Evolutionary conservation across 2,888 invertebrate genomes (phyloP).

Genomic region (Falcaria lacertinaria): DNA sequence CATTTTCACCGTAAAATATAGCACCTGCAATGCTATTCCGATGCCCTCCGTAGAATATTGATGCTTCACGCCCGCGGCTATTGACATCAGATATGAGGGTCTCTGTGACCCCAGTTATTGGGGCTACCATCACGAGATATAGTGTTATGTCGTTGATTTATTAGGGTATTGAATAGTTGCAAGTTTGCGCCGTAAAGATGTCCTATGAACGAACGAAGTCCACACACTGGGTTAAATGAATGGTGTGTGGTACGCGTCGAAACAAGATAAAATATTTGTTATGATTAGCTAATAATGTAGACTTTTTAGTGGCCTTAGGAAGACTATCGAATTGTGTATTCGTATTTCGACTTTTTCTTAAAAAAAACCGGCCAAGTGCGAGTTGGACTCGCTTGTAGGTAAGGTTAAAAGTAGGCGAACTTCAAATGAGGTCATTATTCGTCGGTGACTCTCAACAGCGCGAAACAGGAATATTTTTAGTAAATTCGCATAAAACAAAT

Average conservation of each 20-base stretch:
- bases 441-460: too few relatives aligned
- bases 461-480: too few relatives aligned
- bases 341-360: too few relatives aligned
- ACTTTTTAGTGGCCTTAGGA: too few relatives aligned
- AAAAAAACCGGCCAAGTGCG: too few relatives aligned
- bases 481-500: too few relatives aligned
- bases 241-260: neutral
- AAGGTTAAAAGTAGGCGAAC: too few relatives aligned
- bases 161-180: neutral
- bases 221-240: neutral
- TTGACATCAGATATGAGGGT: slow-evolving; percentile 6
- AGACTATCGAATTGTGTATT: too few relatives aligned
- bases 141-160: neutral
- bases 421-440: too few relatives aligned
- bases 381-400: too few relatives aligned
- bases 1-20: slow-evolving; percentile 42
- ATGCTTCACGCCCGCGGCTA: slow-evolving; percentile 20
- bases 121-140: neutral
- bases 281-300: too few relatives aligned
- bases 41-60: slow-evolving; percentile 22
- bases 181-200: neutral
- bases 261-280: neutral
- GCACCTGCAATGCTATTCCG: slow-evolving; percentile 47
- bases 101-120: neutral
- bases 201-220: neutral